Percentiles rank a stretch among this genome's conserved stretches.
Conservation (phyloP, 2,888 invertebrate genomes). For the Operophtera brumata region DNA sequence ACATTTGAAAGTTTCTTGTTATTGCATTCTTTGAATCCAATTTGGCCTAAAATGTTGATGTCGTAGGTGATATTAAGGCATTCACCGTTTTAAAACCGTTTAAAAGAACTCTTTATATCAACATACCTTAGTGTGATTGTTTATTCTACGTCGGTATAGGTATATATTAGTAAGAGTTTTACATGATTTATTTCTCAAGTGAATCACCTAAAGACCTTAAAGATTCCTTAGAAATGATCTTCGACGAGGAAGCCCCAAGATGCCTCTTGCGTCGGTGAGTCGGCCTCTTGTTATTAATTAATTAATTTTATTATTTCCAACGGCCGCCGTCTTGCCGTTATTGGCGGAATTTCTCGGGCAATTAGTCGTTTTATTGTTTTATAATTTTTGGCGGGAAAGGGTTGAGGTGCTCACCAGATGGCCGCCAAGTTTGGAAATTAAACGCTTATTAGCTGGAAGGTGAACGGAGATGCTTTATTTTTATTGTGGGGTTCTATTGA, state of each 20-base stretch:
- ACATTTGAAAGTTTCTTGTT: no score
- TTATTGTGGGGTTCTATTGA: slow-evolving; percentile 23
- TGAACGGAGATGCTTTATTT: slow-evolving; percentile 29
- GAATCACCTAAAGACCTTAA: not conserved
- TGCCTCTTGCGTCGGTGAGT: not conserved
- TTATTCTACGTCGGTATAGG: no score
- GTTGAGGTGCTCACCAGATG: slow-evolving; percentile 62
- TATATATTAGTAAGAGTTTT: no score
- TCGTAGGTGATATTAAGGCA: no score
- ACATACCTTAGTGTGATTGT: no score
- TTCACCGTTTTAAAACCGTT: no score
- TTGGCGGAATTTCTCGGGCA: slow-evolving; percentile 75
- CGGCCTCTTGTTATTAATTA: slow-evolving; percentile 75
- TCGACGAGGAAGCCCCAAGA: not conserved
- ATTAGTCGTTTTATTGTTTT: slow-evolving; percentile 81
- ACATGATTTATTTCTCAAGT: not conserved
- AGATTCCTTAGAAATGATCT: not conserved
- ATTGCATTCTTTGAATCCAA: no score
- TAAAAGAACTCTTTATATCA: no score
- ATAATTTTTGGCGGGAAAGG: slow-evolving; percentile 74
- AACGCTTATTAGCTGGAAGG: slow-evolving; percentile 47
- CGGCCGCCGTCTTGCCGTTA: slow-evolving; percentile 71
- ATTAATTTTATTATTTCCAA: slow-evolving; percentile 79
- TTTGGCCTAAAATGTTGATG: no score
- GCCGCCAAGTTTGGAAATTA: slow-evolving; percentile 44